Conservation (phyloP, 2,797 vertebrate species). For the Cirrhinus molitorella region DNA sequence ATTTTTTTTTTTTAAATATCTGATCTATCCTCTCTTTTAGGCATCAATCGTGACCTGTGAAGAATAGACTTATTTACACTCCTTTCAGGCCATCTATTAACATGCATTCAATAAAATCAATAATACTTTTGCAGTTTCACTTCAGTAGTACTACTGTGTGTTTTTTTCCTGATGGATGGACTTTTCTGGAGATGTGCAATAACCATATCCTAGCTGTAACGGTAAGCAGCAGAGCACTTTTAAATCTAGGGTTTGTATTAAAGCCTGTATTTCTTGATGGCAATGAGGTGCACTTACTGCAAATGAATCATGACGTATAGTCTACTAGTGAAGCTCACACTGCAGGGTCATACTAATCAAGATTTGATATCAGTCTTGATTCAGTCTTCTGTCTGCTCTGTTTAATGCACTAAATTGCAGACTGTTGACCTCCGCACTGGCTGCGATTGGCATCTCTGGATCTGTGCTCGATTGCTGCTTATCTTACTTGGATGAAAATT, state of each 20-base stretch:
- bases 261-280: conserved; percentile 3
- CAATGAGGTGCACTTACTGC: conserved; percentile 24
- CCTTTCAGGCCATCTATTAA: neutral
- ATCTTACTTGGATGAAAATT: conserved; percentile 18
- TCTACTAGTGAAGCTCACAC: neutral
- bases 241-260: neutral
- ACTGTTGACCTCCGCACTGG: conserved; percentile 35
- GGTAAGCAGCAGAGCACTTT: neutral
- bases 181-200: neutral
- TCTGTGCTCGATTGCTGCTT: conserved; percentile 11
- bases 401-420: conserved; percentile 37
- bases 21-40: neutral
- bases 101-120: neutral
- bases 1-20: neutral
- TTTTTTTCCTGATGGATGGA: neutral
- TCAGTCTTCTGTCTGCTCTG: conserved; percentile 20
- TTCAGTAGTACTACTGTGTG: neutral
- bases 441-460: conserved; percentile 21
- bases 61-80: too few species aligned
- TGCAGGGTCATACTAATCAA: conserved; percentile 24
- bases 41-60: neutral
- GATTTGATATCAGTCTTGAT: conserved; percentile 42
- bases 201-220: neutral
- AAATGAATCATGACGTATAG: conserved; percentile 14
- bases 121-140: neutral